Evolutionary conservation across 2,113 vertebrate genomes (phyloP).

Genomic region (Periophthalmodon schlosseri): DNA sequence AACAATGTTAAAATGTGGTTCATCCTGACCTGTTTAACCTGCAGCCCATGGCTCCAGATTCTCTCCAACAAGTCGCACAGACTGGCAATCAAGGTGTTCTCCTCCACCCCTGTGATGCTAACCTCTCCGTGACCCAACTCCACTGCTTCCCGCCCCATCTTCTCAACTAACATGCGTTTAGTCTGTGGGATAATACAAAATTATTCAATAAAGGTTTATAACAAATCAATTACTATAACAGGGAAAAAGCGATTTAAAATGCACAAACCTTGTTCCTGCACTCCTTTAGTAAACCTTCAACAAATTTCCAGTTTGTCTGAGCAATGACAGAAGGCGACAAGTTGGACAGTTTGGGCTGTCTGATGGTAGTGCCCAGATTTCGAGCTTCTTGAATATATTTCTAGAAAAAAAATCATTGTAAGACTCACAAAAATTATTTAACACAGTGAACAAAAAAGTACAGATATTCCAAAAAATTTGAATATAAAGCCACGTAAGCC

Average conservation of each 20-base stretch:
- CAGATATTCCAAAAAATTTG: background rate
- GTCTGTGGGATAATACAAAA: slow-evolving; percentile 77
- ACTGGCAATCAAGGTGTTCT: slow-evolving; percentile 95
- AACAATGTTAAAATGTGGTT: background rate
- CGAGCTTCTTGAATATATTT: slow-evolving; percentile 99
- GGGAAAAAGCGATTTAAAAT: background rate
- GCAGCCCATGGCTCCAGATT: slow-evolving; percentile 97
- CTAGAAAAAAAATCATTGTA: slow-evolving; percentile 65
- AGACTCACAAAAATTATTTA: background rate
- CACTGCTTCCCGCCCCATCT: slow-evolving; percentile 96
- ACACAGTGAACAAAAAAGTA: background rate
- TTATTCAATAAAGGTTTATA: background rate
- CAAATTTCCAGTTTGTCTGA: slow-evolving; percentile 99
- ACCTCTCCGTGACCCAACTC: slow-evolving; percentile 96
- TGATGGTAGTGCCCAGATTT: slow-evolving; percentile 93
- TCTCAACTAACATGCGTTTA: slow-evolving; percentile 98
- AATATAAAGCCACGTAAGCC: slow-evolving; percentile 1
- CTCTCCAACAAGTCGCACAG: slow-evolving; percentile 96
- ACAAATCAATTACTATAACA: background rate
- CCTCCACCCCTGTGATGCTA: slow-evolving; percentile 93
- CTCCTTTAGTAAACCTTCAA: slow-evolving; percentile 95
- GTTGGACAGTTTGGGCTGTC: slow-evolving; percentile 97
- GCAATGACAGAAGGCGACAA: slow-evolving; percentile 97
- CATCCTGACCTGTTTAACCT: slow-evolving; percentile 87
- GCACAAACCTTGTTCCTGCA: slow-evolving; percentile 92